Evolutionary conservation across 2,113 vertebrate genomes (phyloP), one percentile per base, ranked within the genome.

Genomic region (Terrapene triunguis): DNA sequence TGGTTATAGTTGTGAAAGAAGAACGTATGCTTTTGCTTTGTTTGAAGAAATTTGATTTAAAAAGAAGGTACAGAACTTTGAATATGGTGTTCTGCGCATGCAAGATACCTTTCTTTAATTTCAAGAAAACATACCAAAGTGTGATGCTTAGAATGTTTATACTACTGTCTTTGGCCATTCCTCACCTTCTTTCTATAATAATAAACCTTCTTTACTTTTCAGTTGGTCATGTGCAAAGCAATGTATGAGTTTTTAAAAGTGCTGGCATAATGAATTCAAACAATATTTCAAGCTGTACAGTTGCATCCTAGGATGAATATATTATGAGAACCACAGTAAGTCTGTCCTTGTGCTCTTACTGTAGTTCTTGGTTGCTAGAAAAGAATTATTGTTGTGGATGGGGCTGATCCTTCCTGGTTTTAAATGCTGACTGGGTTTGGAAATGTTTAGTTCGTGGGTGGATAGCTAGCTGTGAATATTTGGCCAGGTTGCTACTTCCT

Each of bases 61-160:
- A 57, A 72, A 86, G 44, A 78, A 32, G 3, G 44, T 53, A 59
- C 1, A 4, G 35, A 42, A 59, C 5, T 42, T 9, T 84, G 59
- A 88, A 69, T 42, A 90, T 21, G 1, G 11, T 80, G 5, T 2
- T 54, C 42, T 53, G 74, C 55, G 42, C 7, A 78, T 83, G 8
- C 11, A 76, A 89, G 2, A 2, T 0, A 21, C 21, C 25, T 35
- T n/a, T 76, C 92, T 3, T 81, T 44, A n/a, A 38, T 44, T 80
- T 62, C 22, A 80, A 27, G 48, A 89, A 92, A 87, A 50, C 10
- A 6, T 80, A 5, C 0, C 2, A 1, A 16, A 57, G 80, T 12
- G 2, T 1, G 0, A 2, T 72, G 42, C 4, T 76, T 80, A 21
- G 4, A 22, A 0, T 53, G 78, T 59, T 86, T 87, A 22, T 54